A percentile compares a stretch with the other conserved stretches of the same genome.
These are phyloP conservation scores for Drosophila funebris DNA, from an alignment of 1,140 invertebrate species.

Conservation along the genomic window DNA sequence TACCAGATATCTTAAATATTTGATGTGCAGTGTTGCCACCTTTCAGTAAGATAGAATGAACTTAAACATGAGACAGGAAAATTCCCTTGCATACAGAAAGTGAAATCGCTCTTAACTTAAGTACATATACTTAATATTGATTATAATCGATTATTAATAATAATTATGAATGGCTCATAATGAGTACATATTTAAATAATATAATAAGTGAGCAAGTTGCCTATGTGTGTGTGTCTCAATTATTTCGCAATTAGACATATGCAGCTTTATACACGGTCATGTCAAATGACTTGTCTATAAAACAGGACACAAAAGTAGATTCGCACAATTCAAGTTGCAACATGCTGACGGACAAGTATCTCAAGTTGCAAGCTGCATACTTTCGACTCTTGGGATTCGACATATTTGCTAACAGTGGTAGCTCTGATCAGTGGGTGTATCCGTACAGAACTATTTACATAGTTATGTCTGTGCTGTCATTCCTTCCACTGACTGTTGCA, in stretches of 20 bases:
- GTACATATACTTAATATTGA: too few species aligned
- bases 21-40: too few species aligned
- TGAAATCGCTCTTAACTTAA: too few species aligned
- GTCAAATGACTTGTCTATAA: conserved; percentile 10
- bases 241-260: conserved; percentile 29
- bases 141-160: too few species aligned
- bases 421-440: neutral
- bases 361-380: conserved; percentile 38
- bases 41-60: too few species aligned
- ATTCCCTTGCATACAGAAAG: too few species aligned
- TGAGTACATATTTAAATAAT: conserved; percentile 3
- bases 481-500: conserved; percentile 42
- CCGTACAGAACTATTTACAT: conserved; percentile 16
- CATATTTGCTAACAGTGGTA: conserved; percentile 1
- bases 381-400: conserved; percentile 49
- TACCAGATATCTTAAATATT: neutral
- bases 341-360: conserved; percentile 55
- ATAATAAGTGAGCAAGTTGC: conserved; percentile 22
- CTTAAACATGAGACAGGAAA: too few species aligned
- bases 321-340: neutral
- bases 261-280: too few species aligned
- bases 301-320: neutral
- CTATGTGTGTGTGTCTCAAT: conserved; percentile 10
- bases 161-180: too few species aligned
- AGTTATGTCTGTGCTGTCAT: conserved; percentile 31